Evolutionary conservation across 2,113 vertebrate genomes (phyloP).

Genomic region (Saiga tatarica): DNA sequence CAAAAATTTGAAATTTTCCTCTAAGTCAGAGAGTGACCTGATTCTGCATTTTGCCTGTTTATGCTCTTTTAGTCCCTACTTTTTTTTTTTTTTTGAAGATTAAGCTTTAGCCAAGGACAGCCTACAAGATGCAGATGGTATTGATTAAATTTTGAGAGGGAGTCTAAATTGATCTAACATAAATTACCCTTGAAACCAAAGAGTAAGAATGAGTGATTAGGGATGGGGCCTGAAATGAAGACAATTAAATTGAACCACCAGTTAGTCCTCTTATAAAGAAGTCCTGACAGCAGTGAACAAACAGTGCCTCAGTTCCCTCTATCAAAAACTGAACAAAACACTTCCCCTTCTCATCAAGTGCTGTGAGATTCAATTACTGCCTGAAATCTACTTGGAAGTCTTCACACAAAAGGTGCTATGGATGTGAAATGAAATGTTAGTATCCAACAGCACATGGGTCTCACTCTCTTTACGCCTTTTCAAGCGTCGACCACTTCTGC

Average conservation of each 20-base stretch:
- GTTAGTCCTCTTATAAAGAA: neutral
- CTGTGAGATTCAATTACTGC: slow-evolving; percentile 33
- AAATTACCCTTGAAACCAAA: slow-evolving; percentile 69
- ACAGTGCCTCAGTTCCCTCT: slow-evolving; percentile 53
- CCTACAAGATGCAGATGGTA: slow-evolving; percentile 50
- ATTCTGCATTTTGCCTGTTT: slow-evolving; percentile 31
- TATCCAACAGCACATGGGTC: slow-evolving; percentile 35
- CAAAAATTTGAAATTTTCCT: neutral
- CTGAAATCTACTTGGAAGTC: slow-evolving; percentile 37
- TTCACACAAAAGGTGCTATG: slow-evolving; percentile 37
- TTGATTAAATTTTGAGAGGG: slow-evolving; percentile 63
- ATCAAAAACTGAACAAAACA: neutral
- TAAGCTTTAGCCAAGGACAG: neutral
- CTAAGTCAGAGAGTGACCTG: neutral
- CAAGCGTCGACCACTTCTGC: slow-evolving; percentile 50
- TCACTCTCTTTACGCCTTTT: slow-evolving; percentile 52
- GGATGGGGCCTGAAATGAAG: slow-evolving; percentile 10
- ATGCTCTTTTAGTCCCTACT: neutral
- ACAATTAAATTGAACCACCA: slow-evolving; percentile 51
- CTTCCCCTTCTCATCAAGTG: neutral
- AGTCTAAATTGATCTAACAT: slow-evolving; percentile 68
- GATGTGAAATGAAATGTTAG: slow-evolving; percentile 53
- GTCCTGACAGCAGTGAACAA: neutral
- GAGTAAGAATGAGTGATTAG: slow-evolving; percentile 51
- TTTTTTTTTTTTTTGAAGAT: slow-evolving; percentile 55